Percentiles rank a stretch among this genome's conserved stretches.
Evolutionary conservation across 2,113 vertebrate species (phyloP).

Genomic region (Brachyhypopomus gauderio): DNA sequence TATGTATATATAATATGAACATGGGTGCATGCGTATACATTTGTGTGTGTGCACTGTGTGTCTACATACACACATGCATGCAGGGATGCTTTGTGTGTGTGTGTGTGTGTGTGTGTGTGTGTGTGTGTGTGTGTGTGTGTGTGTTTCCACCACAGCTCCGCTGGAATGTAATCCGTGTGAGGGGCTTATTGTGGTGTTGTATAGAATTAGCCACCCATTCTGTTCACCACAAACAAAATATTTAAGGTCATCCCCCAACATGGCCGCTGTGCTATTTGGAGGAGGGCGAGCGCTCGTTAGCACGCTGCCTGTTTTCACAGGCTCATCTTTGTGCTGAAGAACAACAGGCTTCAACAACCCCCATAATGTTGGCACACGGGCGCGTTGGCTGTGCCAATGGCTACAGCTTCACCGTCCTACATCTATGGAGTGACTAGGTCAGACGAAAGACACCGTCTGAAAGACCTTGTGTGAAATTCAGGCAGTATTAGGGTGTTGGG

Average conservation of each 20-base stretch:
- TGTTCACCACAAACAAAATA: slow-evolving; percentile 8
- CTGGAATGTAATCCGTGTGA: slow-evolving; percentile 28
- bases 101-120: background rate
- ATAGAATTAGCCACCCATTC: slow-evolving; percentile 26
- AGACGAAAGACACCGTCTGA: background rate
- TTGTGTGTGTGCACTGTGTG: background rate
- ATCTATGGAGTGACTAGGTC: slow-evolving; percentile 11
- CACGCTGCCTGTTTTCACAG: slow-evolving; percentile 8
- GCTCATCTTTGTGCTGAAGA: background rate
- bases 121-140: background rate
- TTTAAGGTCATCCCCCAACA: slow-evolving; percentile 7
- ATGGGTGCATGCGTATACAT: background rate
- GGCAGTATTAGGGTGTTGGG: too few species aligned
- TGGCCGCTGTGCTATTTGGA: slow-evolving; percentile 13
- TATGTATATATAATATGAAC: too few species aligned
- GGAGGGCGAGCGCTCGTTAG: background rate
- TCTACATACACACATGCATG: too few species aligned
- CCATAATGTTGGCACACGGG: background rate
- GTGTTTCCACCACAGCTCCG: slow-evolving; percentile 14
- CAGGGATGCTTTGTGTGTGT: background rate
- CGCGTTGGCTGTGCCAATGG: background rate
- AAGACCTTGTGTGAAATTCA: too few species aligned
- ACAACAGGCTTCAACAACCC: background rate
- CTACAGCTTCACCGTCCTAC: background rate
- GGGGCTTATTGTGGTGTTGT: slow-evolving; percentile 37